phyloP scores from a whole-genome alignment of 1,140 invertebrate genomes.

The Lethocerus indicus region DNA sequence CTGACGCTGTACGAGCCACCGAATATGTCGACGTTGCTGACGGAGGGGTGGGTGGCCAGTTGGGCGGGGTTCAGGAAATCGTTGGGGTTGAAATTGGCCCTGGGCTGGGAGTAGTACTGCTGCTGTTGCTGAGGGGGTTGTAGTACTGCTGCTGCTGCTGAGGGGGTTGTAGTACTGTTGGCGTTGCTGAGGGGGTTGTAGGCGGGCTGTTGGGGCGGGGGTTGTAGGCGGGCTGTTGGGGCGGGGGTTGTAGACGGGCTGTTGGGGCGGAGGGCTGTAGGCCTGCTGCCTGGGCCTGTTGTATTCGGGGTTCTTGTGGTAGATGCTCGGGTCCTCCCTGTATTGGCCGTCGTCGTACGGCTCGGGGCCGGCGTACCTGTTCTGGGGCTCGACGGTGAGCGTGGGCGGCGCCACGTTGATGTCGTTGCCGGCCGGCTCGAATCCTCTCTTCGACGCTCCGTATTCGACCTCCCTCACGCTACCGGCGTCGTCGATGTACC shows the following conservation, averaged over 20 bases:
- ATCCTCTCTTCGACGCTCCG: constrained; percentile 54
- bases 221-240: not conserved
- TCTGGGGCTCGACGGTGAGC: constrained; percentile 28
- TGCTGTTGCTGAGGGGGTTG: constrained; percentile 4
- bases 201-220: constrained; percentile 15
- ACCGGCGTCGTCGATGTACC: constrained; percentile 63
- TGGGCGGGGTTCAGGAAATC: constrained; percentile 14
- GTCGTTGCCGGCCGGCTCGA: constrained; percentile 53
- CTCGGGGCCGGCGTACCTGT: constrained; percentile 25
- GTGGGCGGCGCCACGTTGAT: constrained; percentile 66
- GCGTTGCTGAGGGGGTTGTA: not conserved
- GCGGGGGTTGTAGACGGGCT: constrained; percentile 8
- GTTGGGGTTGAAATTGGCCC: not conserved
- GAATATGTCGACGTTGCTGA: constrained; percentile 39
- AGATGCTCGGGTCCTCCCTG: constrained; percentile 58
- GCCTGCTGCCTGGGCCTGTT: constrained; percentile 17
- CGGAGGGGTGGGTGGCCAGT: constrained; percentile 38
- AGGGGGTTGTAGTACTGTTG: not conserved
- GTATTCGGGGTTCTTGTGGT: constrained; percentile 55
- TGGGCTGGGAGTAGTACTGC: constrained; percentile 9
- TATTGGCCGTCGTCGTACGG: constrained; percentile 63
- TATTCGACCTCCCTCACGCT: constrained; percentile 51
- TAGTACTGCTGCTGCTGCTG: not conserved
- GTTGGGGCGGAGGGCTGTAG: constrained; percentile 19
- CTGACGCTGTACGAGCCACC: constrained; percentile 50